A percentile compares a stretch with the other conserved stretches of the same genome.
Conservation (phyloP, 2,797 vertebrate genomes). For the Labeo calbasu region DNA sequence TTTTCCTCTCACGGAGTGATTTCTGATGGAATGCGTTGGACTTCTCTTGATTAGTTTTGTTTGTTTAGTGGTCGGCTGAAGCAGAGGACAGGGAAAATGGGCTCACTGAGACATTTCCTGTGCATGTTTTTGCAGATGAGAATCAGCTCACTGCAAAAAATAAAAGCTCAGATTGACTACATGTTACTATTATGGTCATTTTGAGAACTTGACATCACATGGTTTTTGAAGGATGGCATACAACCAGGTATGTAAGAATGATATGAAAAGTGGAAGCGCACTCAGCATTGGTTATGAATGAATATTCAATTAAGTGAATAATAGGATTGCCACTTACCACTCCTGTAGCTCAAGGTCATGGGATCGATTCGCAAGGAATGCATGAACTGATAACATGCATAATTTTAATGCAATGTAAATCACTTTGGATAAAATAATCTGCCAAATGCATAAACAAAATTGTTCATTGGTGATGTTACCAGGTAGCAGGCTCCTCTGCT, state of each 20-base stretch:
- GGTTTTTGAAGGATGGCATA: constrained; percentile 73
- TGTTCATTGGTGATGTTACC: not conserved
- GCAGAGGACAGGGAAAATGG: constrained; percentile 74
- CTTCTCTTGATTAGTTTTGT: constrained; percentile 55
- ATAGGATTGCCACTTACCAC: not conserved
- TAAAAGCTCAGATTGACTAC: constrained; percentile 49
- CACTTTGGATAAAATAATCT: not conserved
- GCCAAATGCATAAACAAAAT: not conserved
- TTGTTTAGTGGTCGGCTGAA: constrained; percentile 65
- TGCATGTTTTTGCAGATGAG: constrained; percentile 81
- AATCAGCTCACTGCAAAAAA: constrained; percentile 66
- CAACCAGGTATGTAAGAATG: not conserved
- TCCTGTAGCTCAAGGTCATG: not conserved
- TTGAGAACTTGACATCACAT: constrained; percentile 35
- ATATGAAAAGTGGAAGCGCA: not conserved
- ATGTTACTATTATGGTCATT: constrained; percentile 57
- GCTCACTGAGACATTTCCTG: constrained; percentile 80
- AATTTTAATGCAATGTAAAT: not conserved
- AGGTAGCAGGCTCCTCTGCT: not conserved
- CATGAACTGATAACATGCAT: not conserved
- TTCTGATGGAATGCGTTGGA: constrained; percentile 58
- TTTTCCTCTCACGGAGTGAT: constrained; percentile 62
- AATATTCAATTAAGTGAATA: not conserved
- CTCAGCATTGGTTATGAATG: not conserved
- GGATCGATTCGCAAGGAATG: not conserved